Evolutionary conservation across 2,113 vertebrate species (phyloP).

Genomic region (Otocyon megalotis): DNA sequence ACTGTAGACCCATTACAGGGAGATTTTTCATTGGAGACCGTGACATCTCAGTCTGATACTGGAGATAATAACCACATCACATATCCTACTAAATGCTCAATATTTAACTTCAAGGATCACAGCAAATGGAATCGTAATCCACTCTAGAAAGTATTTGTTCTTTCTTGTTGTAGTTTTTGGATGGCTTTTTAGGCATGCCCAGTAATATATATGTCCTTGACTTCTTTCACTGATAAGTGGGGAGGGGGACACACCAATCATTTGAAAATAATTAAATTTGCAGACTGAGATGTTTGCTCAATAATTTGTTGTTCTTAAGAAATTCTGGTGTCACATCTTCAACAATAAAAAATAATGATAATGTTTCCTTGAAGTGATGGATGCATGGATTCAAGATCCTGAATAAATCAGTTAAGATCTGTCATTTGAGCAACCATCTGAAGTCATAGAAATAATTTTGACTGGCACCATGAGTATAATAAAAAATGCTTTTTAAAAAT

Average conservation of each 20-base stretch:
- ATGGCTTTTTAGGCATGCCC: not conserved
- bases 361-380: not conserved
- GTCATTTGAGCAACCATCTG: not conserved
- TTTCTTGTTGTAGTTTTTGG: not conserved
- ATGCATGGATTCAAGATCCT: not conserved
- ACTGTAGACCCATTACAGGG: not conserved
- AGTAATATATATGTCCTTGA: not conserved
- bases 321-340: not conserved
- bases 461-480: not conserved
- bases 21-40: not conserved
- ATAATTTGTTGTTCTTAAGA: not conserved
- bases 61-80: not conserved
- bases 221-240: not conserved
- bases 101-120: not conserved
- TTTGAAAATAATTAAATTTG: conserved; percentile 46
- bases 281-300: not conserved
- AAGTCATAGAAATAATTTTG: not conserved
- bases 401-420: conserved; percentile 22
- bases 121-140: not conserved
- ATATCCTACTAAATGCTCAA: not conserved
- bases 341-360: conserved; percentile 11
- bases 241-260: not conserved
- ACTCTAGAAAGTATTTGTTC: not conserved
- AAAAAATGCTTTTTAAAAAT: conserved; percentile 25
- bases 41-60: not conserved